phyloP scores from a whole-genome alignment of 2,797 vertebrate species.

The Paratrypauchen microcephalus region DNA sequence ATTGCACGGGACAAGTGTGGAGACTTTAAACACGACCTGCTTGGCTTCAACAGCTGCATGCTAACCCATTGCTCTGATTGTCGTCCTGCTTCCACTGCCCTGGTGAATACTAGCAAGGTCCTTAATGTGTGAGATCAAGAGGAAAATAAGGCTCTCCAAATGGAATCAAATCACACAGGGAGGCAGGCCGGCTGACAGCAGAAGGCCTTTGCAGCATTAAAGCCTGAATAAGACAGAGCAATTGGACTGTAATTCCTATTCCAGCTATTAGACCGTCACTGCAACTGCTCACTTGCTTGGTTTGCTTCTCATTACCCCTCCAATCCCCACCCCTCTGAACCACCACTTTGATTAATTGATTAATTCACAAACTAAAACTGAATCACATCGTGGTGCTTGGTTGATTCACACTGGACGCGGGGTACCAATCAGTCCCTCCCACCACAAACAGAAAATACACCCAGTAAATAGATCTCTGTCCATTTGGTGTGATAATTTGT shows the following conservation, averaged over 20 bases:
- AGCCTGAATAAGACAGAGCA: slow-evolving; percentile 70
- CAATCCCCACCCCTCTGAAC: slow-evolving; percentile 23
- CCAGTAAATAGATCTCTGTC: slow-evolving; percentile 71
- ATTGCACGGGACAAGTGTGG: slow-evolving; percentile 60
- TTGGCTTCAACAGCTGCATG: slow-evolving; percentile 64
- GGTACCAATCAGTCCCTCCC: slow-evolving; percentile 63
- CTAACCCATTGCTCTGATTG: slow-evolving; percentile 65
- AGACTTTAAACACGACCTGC: slow-evolving; percentile 70
- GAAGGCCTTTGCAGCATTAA: slow-evolving; percentile 66
- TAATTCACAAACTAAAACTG: slow-evolving; percentile 74
- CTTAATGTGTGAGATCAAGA: slow-evolving; percentile 77
- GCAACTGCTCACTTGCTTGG: slow-evolving; percentile 57
- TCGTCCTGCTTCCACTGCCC: slow-evolving; percentile 58
- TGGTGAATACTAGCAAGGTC: slow-evolving; percentile 65
- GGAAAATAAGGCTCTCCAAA: slow-evolving; percentile 79
- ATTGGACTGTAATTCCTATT: slow-evolving; percentile 80
- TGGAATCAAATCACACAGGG: slow-evolving; percentile 75
- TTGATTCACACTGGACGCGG: slow-evolving; percentile 69
- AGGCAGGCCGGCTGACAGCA: slow-evolving; percentile 56
- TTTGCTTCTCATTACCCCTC: slow-evolving; percentile 54
- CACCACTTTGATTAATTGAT: slow-evolving; percentile 76
- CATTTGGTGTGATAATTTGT: slow-evolving; percentile 71
- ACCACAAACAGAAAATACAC: slow-evolving; percentile 60
- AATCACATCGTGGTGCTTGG: slow-evolving; percentile 65
- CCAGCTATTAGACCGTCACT: slow-evolving; percentile 72